Base-by-base conservation (phyloP, 2,888 invertebrate species). In the Conus canariensis region DNA sequence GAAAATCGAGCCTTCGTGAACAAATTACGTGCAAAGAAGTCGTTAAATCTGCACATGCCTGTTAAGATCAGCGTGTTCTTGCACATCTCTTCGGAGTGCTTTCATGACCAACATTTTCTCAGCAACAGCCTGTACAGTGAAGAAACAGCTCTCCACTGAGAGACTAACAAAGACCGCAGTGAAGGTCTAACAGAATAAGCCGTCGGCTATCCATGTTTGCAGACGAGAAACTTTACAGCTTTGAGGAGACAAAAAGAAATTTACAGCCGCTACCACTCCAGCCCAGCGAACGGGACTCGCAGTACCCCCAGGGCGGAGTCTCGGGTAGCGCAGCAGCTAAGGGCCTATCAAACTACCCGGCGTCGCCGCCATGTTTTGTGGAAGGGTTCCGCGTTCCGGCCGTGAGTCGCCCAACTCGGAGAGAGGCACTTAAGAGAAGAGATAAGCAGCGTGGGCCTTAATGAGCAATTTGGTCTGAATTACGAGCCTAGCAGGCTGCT, bases 401-500 rank as follows among this genome's bases (percentile, higher is more conserved):
- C n/a, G 19, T 7, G 85, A 60, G 70, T 70, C 70, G 16, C 19
- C 70, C 70, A 14, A 22, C 22, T 70, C 22, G 22, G 45, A 64
- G 87, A 70, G 87, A 58, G 58, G 56, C 87, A 86, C 86, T 86
- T 67, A 25, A n/a, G 86, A 22, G n/a, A 12, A 56, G 74, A 87
- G 87, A 87, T 87, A 87, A 87, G 87, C 58, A 56, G 74, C 74
- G 12, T 56, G 70, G 59, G 74, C 58, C 74, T 74, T 87, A 87
- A 87, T 87, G 87, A 87, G 14, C 87, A 74, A 87, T 87, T 87
- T 70, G 70, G 74, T 59, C 58, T 87, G 74, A 87, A 74, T 87
- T 87, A 87, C 74, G 87, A 87, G 74, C 74, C 45, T 87, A 22
- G 87, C 74, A 2, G 45, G 74, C 87, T 25, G 86, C 64, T 45